phyloP scores from a whole-genome alignment of 2,113 vertebrate species.

The Cettia cetti region DNA sequence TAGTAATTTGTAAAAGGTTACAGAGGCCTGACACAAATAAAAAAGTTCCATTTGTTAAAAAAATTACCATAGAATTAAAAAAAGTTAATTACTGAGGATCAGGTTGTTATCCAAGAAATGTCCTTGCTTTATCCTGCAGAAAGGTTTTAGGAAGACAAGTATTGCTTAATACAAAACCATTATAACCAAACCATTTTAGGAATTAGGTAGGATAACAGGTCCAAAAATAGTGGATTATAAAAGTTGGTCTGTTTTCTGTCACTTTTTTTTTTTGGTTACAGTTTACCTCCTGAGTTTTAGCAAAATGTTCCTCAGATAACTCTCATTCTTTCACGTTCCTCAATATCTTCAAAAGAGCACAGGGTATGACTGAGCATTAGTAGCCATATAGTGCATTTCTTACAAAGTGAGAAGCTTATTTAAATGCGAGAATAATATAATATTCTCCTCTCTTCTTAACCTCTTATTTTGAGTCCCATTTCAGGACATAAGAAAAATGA shows the following conservation, averaged over 20 bases:
- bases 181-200: neutral
- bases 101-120: neutral
- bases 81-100: neutral
- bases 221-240: neutral
- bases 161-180: neutral
- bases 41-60: neutral
- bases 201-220: neutral
- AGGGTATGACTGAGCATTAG: neutral
- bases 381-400: neutral
- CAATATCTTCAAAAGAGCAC: neutral
- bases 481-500: conserved; percentile 18
- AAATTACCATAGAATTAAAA: neutral
- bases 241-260: neutral
- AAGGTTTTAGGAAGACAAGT: neutral
- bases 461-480: neutral
- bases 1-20: neutral
- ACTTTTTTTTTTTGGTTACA: neutral
- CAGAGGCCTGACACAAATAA: neutral
- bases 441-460: neutral
- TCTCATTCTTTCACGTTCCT: neutral
- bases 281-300: neutral
- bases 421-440: neutral
- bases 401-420: neutral
- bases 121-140: neutral
- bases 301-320: neutral